phyloP scores from a whole-genome alignment of 2,888 invertebrate species.

The Lithophane ornitopus region DNA sequence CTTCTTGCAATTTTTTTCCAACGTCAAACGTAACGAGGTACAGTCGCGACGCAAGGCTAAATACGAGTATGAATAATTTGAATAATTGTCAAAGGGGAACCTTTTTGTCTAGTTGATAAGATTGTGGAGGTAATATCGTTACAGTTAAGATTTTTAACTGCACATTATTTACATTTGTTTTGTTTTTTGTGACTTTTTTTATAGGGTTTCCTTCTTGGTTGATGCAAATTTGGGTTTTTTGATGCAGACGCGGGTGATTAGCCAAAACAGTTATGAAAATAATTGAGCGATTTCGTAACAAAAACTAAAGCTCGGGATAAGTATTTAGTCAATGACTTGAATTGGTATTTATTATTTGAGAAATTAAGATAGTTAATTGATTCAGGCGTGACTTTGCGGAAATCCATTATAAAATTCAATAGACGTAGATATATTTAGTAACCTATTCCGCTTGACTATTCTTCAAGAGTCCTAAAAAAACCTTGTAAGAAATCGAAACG shows the following conservation, averaged over 20 bases:
- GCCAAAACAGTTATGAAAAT: background rate
- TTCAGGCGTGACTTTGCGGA: too few species aligned
- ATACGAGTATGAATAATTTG: conserved; percentile 8
- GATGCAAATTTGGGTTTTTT: background rate
- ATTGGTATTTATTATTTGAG: background rate
- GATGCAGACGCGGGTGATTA: background rate
- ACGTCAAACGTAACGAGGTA: conserved; percentile 51
- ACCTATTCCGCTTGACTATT: too few species aligned
- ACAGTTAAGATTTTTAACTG: background rate
- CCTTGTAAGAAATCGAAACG: too few species aligned
- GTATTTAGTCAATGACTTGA: background rate
- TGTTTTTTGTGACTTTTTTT: background rate
- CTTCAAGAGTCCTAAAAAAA: too few species aligned
- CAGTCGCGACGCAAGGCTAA: conserved; percentile 34
- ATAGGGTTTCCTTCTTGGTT: background rate
- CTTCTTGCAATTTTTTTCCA: conserved; percentile 27
- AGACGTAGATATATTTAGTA: too few species aligned
- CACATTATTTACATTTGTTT: too few species aligned
- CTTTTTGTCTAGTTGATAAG: conserved; percentile 8
- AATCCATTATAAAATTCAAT: too few species aligned
- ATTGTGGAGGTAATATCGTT: background rate
- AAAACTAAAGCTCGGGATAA: background rate
- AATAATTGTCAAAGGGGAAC: conserved; percentile 41
- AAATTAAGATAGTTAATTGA: too few species aligned
- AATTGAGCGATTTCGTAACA: background rate